Base-by-base conservation (phyloP, 2,113 vertebrate species). In the Thymallus thymallus region DNA sequence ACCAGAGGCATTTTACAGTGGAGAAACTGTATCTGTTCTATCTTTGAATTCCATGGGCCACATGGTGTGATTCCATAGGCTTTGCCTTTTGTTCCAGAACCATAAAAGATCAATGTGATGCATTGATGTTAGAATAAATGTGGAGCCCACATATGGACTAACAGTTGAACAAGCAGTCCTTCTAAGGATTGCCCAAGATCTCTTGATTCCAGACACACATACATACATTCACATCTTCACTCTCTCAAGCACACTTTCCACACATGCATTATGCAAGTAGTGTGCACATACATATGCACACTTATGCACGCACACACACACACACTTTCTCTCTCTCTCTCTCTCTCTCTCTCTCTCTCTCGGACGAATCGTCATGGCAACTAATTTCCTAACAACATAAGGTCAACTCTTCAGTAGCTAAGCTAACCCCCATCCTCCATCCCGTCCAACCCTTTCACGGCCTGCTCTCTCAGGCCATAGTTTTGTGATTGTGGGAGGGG, bases 21-120 rank as follows among this genome's bases (percentile, higher is more conserved):
- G 56, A 60, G n/a, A 9, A 23, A 16, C 48, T 51, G 16, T 18
- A 16, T 10, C 18, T n/a, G 6, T 60, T 60, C 18, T 60, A 20
- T 55, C 22, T 46, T 77, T 76, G 74, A 82, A 81, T 83, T 81
- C 78, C 81, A 66, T 79, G 75, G 68, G 75, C 76, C 75, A 79
- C 71, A 63, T 76, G 83, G 78, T 75, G 75, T 48, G 76, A 79
- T 78, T 78, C 80, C 51, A 80, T 65, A 69, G 72, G 10, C 65
- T 63, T 18, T 23, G 65, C 66, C 76, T 68, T 82, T 82, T 77
- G 61, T 77, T 81, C 81, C 83, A 78, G 73, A 51, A 64, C 76
- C 75, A n/a, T 60, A 46, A 16, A 9, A 64, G 66, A 69, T 68
- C 70, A 80, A 84, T 81, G 69, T 72, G 67, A 84, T 80, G 70